Conservation (phyloP, 2,113 vertebrate species). For the cattle (Bos taurus) region ARS-UCD2.0 NC_037356.1:34919501-34920000, state of each 20-base stretch:
- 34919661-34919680: not conserved
- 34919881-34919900: not conserved
- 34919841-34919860: not conserved
- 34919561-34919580: not conserved
- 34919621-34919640: not conserved
- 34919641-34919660: not conserved
- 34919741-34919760: not conserved
- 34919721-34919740: not conserved
- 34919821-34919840: not conserved
- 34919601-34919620: not conserved
- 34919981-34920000: not conserved
- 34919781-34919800: not conserved
- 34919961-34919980: not conserved
- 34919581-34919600: not conserved
- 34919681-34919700: not conserved
- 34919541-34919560: not conserved
- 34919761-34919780: not conserved
- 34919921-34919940: not conserved
- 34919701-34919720: not conserved
- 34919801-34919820: not conserved
- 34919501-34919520: not conserved
- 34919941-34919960: not conserved
- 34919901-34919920: not conserved
- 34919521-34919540: not conserved
- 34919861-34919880: not conserved